A percentile compares a stretch with the other conserved stretches of the same genome.
Conservation (phyloP, 2,113 vertebrate species). For the Rhineura floridana region DNA sequence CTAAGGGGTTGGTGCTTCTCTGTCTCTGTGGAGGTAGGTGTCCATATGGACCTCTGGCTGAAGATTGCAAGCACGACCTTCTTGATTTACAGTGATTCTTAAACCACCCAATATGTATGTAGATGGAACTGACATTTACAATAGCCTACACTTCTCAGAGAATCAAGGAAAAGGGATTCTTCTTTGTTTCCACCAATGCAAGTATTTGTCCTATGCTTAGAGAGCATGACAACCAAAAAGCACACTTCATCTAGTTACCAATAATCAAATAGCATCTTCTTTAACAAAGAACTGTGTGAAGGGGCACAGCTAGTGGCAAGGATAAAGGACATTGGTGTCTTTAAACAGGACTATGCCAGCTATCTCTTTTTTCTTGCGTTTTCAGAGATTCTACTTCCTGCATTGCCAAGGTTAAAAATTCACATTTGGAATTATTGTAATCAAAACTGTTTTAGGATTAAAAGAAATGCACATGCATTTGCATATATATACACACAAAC, state of each 20-base stretch:
- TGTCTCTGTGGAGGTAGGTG: neutral
- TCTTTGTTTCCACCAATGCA: neutral
- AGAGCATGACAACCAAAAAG: neutral
- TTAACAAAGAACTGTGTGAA: neutral
- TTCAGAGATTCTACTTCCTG: neutral
- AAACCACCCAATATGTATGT: neutral
- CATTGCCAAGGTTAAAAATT: conserved; percentile 6
- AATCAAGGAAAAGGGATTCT: neutral
- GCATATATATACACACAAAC: neutral
- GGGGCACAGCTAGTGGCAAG: neutral
- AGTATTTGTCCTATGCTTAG: neutral
- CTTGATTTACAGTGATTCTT: neutral
- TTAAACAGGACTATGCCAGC: neutral
- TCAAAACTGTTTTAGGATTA: neutral
- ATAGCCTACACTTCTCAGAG: neutral
- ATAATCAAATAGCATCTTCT: neutral
- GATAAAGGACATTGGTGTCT: conserved; percentile 1
- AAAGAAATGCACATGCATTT: neutral
- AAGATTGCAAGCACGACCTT: neutral
- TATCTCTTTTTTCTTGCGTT: neutral
- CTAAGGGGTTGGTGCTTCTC: neutral
- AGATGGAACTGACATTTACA: neutral
- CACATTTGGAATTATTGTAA: neutral
- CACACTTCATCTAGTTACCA: neutral
- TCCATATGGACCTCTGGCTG: neutral